Conservation (phyloP, 2,888 invertebrate species). For the Lamproptera curius region DNA sequence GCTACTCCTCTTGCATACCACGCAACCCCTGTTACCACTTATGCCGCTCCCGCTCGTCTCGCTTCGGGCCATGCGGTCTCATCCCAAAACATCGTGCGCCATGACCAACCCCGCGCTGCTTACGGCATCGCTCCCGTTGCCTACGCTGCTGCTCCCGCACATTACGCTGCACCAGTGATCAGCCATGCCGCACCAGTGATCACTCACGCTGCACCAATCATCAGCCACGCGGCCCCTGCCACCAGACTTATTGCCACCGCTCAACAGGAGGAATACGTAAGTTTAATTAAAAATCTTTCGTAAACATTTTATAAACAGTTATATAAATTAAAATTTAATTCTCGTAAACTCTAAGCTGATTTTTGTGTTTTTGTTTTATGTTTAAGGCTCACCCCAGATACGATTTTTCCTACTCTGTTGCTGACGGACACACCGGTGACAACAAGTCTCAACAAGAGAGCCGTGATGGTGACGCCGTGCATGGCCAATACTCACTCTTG, state of each 20-base stretch:
- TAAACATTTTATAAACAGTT: no score
- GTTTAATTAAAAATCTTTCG: background rate
- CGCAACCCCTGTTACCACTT: slow-evolving; percentile 24
- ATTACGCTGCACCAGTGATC: slow-evolving; percentile 37
- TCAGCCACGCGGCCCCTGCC: slow-evolving; percentile 33
- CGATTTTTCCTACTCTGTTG: slow-evolving; percentile 75
- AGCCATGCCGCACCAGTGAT: slow-evolving; percentile 30
- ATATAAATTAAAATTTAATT: background rate
- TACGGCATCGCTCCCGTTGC: slow-evolving; percentile 37
- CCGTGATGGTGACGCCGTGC: slow-evolving; percentile 80
- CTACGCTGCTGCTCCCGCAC: slow-evolving; percentile 31
- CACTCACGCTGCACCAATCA: slow-evolving; percentile 33
- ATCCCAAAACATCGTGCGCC: slow-evolving; percentile 30
- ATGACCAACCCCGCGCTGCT: slow-evolving; percentile 43
- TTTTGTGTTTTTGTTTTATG: no score
- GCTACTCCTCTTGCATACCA: slow-evolving; percentile 32
- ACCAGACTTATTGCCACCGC: slow-evolving; percentile 23
- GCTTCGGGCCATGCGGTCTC: slow-evolving; percentile 22
- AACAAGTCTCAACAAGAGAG: slow-evolving; percentile 78
- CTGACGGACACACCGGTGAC: slow-evolving; percentile 77
- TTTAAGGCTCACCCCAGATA: slow-evolving; percentile 63
- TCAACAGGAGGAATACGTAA: slow-evolving; percentile 31
- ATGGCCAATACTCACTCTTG: slow-evolving; percentile 66
- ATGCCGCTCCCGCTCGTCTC: slow-evolving; percentile 17
- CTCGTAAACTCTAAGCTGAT: background rate